Percentiles rank a stretch among this genome's conserved stretches.
phyloP scores from a whole-genome alignment of 1,140 invertebrate genomes.

The Parasteatoda tepidariorum region DNA sequence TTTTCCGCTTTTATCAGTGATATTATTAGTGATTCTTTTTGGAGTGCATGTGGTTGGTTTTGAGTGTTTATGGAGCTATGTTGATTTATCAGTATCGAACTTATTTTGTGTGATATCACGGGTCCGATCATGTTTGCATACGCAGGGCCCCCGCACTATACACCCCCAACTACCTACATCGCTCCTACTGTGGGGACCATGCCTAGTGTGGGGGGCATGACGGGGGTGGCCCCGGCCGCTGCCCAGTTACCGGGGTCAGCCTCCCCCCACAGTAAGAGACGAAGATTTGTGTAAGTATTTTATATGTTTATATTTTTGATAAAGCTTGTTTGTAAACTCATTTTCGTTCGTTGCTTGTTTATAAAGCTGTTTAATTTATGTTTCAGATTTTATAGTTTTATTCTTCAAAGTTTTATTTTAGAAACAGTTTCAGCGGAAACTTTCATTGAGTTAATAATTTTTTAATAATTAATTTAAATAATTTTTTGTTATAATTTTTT shows the following conservation, averaged over 20 bases:
- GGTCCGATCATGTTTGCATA: constrained; percentile 53
- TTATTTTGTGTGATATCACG: background rate
- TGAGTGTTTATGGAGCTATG: background rate
- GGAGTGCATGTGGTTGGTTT: background rate
- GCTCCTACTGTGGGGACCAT: constrained; percentile 54
- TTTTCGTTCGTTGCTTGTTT: too few relatives aligned
- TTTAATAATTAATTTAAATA: too few relatives aligned
- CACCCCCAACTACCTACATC: constrained; percentile 58
- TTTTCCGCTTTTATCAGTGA: constrained; percentile 27
- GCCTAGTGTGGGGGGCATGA: constrained; percentile 47
- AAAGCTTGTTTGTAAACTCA: too few relatives aligned
- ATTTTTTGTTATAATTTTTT: too few relatives aligned
- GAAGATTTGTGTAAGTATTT: constrained; percentile 61
- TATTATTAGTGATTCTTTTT: constrained; percentile 8
- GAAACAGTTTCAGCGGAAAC: too few relatives aligned
- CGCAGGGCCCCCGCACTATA: constrained; percentile 61
- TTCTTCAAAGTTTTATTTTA: too few relatives aligned
- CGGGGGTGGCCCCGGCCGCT: constrained; percentile 33
- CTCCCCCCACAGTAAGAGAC: constrained; percentile 48
- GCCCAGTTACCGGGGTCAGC: constrained; percentile 28
- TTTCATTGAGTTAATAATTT: too few relatives aligned
- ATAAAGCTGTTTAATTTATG: too few relatives aligned
- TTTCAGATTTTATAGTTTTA: too few relatives aligned
- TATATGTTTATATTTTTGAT: too few relatives aligned
- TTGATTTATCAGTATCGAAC: background rate